Percentiles rank a stretch among this genome's conserved stretches.
phyloP scores from a whole-genome alignment of 2,888 invertebrate genomes.

The Drosophila buzzatii region DNA sequence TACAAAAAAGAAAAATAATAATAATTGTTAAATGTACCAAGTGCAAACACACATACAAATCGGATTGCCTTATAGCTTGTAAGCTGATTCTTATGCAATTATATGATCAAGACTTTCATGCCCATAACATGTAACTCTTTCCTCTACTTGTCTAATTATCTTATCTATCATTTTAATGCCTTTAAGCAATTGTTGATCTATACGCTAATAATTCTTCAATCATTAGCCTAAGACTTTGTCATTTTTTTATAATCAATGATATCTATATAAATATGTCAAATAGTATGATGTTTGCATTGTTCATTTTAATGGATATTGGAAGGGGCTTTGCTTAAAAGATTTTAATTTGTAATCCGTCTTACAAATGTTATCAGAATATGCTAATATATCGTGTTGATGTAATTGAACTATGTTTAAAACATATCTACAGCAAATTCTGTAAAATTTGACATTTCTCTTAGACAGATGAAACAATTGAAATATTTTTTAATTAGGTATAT shows the following conservation, averaged over 20 bases:
- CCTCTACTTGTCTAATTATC: neutral
- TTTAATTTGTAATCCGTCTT: too few species aligned
- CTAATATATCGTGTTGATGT: neutral
- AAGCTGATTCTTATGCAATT: constrained; percentile 60
- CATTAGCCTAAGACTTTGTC: constrained; percentile 47
- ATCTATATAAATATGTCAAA: constrained; percentile 24
- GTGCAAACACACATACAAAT: constrained; percentile 56
- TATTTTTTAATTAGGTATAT: neutral
- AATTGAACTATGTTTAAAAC: neutral
- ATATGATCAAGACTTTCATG: constrained; percentile 47
- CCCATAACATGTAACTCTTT: constrained; percentile 26
- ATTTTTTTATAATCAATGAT: constrained; percentile 32
- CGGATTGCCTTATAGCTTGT: constrained; percentile 76
- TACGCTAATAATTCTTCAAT: constrained; percentile 24
- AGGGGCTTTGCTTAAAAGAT: too few species aligned
- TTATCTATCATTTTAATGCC: constrained; percentile 19
- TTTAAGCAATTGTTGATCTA: constrained; percentile 34
- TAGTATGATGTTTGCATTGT: neutral
- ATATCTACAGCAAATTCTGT: too few species aligned
- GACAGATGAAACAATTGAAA: neutral
- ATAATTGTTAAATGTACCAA: constrained; percentile 62
- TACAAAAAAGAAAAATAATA: neutral
- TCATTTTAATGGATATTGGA: neutral
- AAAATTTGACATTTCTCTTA: neutral
- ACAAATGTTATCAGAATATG: too few species aligned